Evolutionary conservation across 2,797 vertebrate species (phyloP).

Genomic region (Eutrigla gurnardus): DNA sequence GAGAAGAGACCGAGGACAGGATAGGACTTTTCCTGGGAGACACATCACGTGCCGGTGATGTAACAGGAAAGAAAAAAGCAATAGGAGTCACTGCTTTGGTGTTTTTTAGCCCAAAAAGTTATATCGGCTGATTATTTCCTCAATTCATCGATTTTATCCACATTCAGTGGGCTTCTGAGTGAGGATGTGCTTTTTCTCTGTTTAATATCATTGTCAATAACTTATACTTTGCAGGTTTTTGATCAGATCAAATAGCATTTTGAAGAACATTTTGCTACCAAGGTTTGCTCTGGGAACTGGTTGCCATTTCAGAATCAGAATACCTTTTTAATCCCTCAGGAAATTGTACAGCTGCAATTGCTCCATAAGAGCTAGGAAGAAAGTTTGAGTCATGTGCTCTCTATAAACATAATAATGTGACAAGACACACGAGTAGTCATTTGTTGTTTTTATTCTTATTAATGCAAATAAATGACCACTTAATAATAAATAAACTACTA

Average conservation of each 20-base stretch:
- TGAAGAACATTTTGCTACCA: too few relatives aligned
- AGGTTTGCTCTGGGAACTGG: neutral
- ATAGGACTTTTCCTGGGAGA: constrained; percentile 63
- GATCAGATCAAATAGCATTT: neutral
- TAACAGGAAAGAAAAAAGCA: constrained; percentile 48
- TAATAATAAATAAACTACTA: neutral
- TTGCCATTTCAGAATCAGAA: too few relatives aligned
- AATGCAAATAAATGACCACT: neutral
- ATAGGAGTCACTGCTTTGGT: neutral
- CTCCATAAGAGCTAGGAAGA: too few relatives aligned
- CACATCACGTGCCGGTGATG: constrained; percentile 69
- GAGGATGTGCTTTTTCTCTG: neutral
- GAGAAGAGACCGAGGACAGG: constrained; percentile 71
- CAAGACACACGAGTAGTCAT: neutral
- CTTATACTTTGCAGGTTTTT: neutral
- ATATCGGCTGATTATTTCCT: neutral
- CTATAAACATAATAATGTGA: too few relatives aligned
- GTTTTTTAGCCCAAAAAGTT: constrained; percentile 28
- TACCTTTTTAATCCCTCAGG: too few relatives aligned
- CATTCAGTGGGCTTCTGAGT: neutral
- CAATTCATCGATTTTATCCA: neutral
- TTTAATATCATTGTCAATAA: constrained; percentile 5
- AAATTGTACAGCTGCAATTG: too few relatives aligned
- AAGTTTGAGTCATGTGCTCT: too few relatives aligned
- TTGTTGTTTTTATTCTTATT: neutral